Evolutionary conservation across 2,113 vertebrate genomes (phyloP).

Genomic region (Aramus guarauna): DNA sequence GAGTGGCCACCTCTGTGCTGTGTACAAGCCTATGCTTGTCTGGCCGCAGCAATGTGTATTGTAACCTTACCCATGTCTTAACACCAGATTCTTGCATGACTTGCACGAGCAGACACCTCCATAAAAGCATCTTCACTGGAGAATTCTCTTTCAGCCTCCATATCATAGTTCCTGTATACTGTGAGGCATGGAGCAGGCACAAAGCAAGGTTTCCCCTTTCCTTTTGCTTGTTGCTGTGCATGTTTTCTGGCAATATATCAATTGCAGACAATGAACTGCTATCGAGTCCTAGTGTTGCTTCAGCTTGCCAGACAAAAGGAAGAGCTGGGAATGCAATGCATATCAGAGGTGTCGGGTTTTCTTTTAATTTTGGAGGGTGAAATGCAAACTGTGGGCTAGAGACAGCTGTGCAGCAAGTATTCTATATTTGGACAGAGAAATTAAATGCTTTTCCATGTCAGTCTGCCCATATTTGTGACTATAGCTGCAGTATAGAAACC

Average conservation of each 20-base stretch:
- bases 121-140: neutral
- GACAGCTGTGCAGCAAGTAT: neutral
- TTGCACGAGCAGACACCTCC: neutral
- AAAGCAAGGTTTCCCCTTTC: neutral
- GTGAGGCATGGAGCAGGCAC: fast-evolving
- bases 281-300: fast-evolving
- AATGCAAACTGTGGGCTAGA: neutral
- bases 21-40: neutral
- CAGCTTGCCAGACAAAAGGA: neutral
- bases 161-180: neutral
- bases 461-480: neutral
- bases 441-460: neutral
- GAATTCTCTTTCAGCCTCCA: neutral
- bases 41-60: neutral
- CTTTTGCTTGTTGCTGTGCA: neutral
- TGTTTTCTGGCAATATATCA: neutral
- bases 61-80: neutral
- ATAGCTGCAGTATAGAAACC: neutral
- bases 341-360: neutral
- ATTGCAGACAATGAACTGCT: neutral
- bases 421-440: neutral
- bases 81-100: neutral
- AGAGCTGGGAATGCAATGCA: neutral
- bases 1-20: neutral
- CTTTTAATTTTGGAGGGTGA: neutral